Conservation (phyloP, 2,113 vertebrate genomes). For the human (Homo sapiens) region DNA sequence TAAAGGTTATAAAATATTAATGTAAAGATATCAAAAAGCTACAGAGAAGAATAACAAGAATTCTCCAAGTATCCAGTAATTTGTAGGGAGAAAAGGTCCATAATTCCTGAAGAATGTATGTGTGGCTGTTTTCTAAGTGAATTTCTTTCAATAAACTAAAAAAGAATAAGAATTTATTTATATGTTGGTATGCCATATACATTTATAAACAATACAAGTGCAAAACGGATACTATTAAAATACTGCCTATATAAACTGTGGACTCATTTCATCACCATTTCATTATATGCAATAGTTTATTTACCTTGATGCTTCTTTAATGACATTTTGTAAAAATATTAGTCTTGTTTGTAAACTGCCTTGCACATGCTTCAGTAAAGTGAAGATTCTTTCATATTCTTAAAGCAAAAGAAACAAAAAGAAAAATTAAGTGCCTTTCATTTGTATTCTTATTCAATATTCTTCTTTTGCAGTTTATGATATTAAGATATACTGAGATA, state of each 20-base stretch:
- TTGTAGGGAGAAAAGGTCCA: not conserved
- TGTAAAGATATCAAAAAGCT: conserved; percentile 5
- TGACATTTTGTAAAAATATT: conserved; percentile 96
- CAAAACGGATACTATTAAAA: conserved; percentile 10
- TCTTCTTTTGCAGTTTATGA: conserved; percentile 31
- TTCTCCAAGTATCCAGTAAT: not conserved
- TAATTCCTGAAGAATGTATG: conserved; percentile 1
- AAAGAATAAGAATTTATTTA: not conserved
- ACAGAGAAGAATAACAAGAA: not conserved
- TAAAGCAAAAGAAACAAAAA: conserved; percentile 72
- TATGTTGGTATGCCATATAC: not conserved
- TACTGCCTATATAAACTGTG: not conserved
- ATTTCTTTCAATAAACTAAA: not conserved
- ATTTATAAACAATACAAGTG: not conserved
- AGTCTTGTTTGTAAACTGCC: conserved; percentile 94
- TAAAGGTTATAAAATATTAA: conserved; percentile 18
- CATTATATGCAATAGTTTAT: conserved; percentile 19
- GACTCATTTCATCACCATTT: conserved; percentile 4
- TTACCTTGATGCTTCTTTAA: conserved; percentile 97
- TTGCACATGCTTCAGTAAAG: conserved; percentile 96
- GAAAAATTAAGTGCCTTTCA: conserved; percentile 54
- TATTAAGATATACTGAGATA: conserved; percentile 16
- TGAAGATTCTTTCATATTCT: conserved; percentile 98
- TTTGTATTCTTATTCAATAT: conserved; percentile 25
- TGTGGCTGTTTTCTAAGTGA: conserved; percentile 37